phyloP scores from a whole-genome alignment of 1,140 invertebrate genomes.

The Sarcophaga bullata region DNA sequence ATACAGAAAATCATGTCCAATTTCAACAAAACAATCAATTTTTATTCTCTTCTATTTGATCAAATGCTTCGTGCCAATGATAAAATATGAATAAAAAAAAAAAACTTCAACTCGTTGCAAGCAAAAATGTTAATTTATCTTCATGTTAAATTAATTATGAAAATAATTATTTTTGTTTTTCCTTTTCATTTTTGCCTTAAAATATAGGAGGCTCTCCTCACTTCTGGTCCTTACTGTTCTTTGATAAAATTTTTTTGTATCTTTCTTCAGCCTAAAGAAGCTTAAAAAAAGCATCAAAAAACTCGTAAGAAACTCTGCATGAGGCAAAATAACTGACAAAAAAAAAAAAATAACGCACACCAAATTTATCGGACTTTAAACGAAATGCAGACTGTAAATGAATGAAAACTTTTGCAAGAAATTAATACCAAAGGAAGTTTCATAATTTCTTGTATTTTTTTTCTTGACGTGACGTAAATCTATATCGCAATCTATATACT shows the following conservation, averaged over 20 bases:
- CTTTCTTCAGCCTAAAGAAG: neutral
- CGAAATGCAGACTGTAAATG: neutral
- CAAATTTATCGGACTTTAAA: neutral
- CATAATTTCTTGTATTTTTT: no score
- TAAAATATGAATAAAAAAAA: neutral
- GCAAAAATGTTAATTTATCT: conserved; percentile 3
- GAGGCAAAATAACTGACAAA: neutral
- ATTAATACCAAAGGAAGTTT: no score
- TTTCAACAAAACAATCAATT: no score
- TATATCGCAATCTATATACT: no score
- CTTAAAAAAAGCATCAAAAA: neutral
- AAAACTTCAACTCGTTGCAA: neutral
- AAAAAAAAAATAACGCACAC: neutral
- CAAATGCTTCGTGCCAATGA: neutral
- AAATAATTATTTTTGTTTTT: neutral
- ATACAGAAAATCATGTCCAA: no score
- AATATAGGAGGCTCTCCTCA: no score
- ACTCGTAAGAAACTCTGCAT: conserved; percentile 8
- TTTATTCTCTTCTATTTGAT: no score
- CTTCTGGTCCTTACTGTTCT: neutral
- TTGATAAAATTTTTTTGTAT: neutral
- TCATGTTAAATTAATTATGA: conserved; percentile 25
- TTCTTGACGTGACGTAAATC: no score
- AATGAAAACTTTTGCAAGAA: neutral
- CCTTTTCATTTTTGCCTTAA: no score